Percentiles rank a stretch among this genome's conserved stretches.
Conservation (phyloP, 1,140 invertebrate species). For the Ooceraea biroi region DNA sequence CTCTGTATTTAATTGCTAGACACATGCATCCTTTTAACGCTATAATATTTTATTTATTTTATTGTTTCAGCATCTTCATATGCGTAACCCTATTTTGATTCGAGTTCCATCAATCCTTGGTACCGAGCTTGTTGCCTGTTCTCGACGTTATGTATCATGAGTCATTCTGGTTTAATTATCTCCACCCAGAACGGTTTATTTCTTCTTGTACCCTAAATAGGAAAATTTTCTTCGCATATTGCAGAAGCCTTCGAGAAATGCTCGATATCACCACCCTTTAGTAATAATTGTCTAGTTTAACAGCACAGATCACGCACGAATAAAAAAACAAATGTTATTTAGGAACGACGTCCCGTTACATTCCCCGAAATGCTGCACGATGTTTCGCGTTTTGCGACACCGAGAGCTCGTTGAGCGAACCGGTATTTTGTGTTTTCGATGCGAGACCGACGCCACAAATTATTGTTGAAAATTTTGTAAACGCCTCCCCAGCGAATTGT, state of each 20-base stretch:
- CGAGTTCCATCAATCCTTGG: background rate
- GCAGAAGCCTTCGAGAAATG: background rate
- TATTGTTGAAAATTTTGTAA: slow-evolving; percentile 39
- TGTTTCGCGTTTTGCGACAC: background rate
- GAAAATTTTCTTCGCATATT: background rate
- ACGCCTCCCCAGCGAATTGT: slow-evolving; percentile 25
- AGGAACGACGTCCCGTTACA: background rate
- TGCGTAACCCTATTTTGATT: background rate
- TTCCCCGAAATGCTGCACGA: background rate
- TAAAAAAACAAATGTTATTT: slow-evolving; percentile 12
- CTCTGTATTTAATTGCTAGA: slow-evolving; percentile 13
- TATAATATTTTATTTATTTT: slow-evolving; percentile 9
- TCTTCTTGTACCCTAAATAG: background rate
- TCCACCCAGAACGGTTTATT: background rate
- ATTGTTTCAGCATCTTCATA: background rate
- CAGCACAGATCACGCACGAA: slow-evolving; percentile 5
- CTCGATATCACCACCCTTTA: background rate
- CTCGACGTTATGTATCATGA: background rate
- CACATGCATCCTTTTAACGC: background rate
- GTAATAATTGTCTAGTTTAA: background rate
- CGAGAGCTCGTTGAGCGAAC: background rate
- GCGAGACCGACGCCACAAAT: background rate
- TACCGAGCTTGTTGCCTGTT: background rate
- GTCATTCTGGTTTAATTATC: background rate
- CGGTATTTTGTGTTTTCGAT: background rate